phyloP scores from a whole-genome alignment of 2,797 vertebrate genomes.

The Eurystomus glaucurus region DNA sequence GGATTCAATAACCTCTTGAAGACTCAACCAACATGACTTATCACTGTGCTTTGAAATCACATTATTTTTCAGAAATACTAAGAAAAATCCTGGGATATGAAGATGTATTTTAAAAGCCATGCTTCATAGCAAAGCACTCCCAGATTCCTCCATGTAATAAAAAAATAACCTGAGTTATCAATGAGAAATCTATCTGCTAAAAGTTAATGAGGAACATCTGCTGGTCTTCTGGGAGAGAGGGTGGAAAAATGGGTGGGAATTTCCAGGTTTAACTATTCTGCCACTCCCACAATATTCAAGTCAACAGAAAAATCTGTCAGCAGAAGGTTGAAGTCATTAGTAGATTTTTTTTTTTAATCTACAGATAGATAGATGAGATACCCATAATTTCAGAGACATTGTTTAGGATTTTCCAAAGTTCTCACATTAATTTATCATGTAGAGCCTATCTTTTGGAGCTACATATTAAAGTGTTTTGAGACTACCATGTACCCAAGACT shows the following conservation, averaged over 20 bases:
- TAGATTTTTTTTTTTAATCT: slow-evolving; percentile 34
- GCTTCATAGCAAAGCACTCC: background rate
- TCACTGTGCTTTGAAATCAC: background rate
- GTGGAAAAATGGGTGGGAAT: slow-evolving; percentile 73
- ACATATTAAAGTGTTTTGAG: background rate
- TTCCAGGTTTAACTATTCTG: slow-evolving; percentile 67
- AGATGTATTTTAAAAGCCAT: background rate
- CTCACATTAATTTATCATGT: background rate
- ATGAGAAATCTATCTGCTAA: slow-evolving; percentile 49
- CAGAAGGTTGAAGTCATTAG: slow-evolving; percentile 64
- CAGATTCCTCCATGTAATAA: background rate
- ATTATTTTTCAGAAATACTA: background rate
- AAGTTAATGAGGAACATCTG: slow-evolving; percentile 69
- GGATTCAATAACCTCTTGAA: background rate
- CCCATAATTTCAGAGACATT: slow-evolving; percentile 27
- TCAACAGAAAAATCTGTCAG: slow-evolving; percentile 58
- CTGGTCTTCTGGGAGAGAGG: slow-evolving; percentile 27
- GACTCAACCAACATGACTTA: background rate
- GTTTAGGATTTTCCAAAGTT: slow-evolving; percentile 49
- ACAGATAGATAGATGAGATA: slow-evolving; percentile 47
- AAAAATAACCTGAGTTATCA: slow-evolving; percentile 46
- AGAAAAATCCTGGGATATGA: background rate
- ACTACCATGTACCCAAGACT: background rate
- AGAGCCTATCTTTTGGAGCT: background rate
- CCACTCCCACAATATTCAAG: slow-evolving; percentile 58